phyloP scores from a whole-genome alignment of 2,888 invertebrate species.

The Drosophila paucipuncta region DNA sequence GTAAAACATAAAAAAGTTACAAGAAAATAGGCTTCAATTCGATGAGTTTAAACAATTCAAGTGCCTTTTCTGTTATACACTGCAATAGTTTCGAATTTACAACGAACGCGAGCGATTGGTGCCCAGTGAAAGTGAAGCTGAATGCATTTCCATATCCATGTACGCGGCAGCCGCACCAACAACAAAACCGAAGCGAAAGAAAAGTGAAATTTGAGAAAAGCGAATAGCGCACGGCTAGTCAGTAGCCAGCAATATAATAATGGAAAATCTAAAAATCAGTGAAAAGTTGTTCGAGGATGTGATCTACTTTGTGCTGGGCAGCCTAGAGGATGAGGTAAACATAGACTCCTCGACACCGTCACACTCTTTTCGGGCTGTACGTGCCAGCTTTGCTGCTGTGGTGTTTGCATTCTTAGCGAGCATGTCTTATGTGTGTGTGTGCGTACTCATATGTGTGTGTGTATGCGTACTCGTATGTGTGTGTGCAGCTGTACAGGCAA shows the following conservation, averaged over 20 bases:
- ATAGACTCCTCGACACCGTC: conserved; percentile 4
- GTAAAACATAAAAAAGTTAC: conserved; percentile 36
- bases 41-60: conserved; percentile 47
- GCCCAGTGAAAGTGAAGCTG: conserved; percentile 43
- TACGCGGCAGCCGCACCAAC: conserved; percentile 62
- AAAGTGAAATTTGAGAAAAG: conserved; percentile 67
- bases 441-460: conserved; percentile 17
- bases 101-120: conserved; percentile 11
- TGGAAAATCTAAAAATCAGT: conserved; percentile 84
- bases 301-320: conserved; percentile 93
- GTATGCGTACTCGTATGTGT: conserved; percentile 14
- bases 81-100: conserved; percentile 33
- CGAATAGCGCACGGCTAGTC: conserved; percentile 45
- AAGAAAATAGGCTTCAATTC: conserved; percentile 31
- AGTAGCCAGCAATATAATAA: conserved; percentile 46
- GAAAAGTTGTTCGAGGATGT: conserved; percentile 91
- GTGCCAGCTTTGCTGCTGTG: conserved; percentile 25
- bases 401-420: conserved; percentile 46
- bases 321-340: conserved; percentile 90
- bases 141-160: conserved; percentile 60
- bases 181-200: conserved; percentile 67
- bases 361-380: conserved; percentile 25
- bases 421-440: too few relatives aligned
- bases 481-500: conserved; percentile 48
- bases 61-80: conserved; percentile 44